Evolutionary conservation across 2,113 vertebrate genomes (phyloP).

Genomic region (Nibea coibor): DNA sequence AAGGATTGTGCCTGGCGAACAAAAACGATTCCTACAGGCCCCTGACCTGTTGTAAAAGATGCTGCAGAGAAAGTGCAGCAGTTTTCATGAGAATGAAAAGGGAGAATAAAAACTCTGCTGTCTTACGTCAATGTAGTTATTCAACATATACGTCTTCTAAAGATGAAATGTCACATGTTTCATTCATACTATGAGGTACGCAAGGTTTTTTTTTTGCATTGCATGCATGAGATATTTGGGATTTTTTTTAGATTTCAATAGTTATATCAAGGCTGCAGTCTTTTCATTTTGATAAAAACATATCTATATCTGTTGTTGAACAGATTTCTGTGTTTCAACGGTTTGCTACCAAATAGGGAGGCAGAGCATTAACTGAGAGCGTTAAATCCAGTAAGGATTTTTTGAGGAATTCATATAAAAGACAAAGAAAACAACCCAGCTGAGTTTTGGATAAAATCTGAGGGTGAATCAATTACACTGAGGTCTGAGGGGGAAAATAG

Average conservation of each 20-base stretch:
- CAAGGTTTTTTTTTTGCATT: neutral
- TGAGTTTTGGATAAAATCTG: constrained; percentile 22
- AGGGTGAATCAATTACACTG: constrained; percentile 35
- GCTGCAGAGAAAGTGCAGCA: constrained; percentile 10
- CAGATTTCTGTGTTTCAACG: neutral
- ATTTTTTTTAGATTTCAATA: constrained; percentile 25
- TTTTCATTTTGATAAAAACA: neutral
- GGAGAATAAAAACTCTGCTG: constrained; percentile 1
- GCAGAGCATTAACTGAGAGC: constrained; percentile 8
- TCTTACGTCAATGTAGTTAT: neutral
- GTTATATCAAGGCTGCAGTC: neutral
- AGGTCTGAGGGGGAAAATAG: constrained; percentile 20
- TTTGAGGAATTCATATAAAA: constrained; percentile 5
- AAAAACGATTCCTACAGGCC: constrained; percentile 26
- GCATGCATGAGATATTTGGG: constrained; percentile 1
- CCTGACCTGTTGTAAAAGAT: constrained; percentile 19
- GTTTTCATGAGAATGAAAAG: constrained; percentile 24
- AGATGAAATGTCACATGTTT: neutral
- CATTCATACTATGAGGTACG: neutral
- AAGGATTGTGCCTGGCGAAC: constrained; percentile 47
- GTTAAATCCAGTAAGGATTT: neutral
- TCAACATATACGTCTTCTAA: neutral
- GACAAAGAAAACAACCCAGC: neutral
- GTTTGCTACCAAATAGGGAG: neutral
- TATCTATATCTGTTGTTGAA: neutral